Evolutionary conservation across 2,888 invertebrate genomes (phyloP).

Genomic region (Vanessa cardui): DNA sequence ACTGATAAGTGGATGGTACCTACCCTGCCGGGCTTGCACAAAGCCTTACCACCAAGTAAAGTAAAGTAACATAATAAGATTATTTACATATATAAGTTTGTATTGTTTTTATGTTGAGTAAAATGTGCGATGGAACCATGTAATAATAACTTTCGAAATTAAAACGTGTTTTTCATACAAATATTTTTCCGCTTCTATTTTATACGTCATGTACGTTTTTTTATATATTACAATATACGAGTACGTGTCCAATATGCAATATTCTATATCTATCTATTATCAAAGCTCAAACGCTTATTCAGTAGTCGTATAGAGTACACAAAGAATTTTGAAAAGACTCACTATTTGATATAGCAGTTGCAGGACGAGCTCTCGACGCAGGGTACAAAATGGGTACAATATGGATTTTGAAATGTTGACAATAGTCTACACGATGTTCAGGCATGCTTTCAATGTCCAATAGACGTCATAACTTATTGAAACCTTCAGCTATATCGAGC

Average conservation of each 20-base stretch:
- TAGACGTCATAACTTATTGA: slow-evolving; percentile 21
- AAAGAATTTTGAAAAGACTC: slow-evolving; percentile 29
- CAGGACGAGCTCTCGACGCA: slow-evolving; percentile 21
- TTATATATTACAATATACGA: too few species aligned
- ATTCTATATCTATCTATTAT: neutral
- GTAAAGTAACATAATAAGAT: too few species aligned
- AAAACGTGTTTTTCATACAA: neutral
- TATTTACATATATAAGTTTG: too few species aligned
- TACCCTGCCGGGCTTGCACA: too few species aligned
- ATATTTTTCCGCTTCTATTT: neutral
- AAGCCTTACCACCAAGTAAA: too few species aligned
- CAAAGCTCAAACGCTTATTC: slow-evolving; percentile 9
- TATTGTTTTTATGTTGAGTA: too few species aligned
- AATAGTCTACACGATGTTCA: slow-evolving; percentile 16
- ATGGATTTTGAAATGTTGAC: slow-evolving; percentile 30
- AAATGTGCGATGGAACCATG: too few species aligned
- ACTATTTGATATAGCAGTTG: slow-evolving; percentile 23
- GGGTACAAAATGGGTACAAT: slow-evolving; percentile 27
- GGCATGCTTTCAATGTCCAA: slow-evolving; percentile 19
- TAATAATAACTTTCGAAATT: too few species aligned
- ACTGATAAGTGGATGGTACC: too few species aligned
- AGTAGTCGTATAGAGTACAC: slow-evolving; percentile 5
- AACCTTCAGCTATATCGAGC: slow-evolving; percentile 15
- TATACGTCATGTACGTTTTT: too few species aligned
- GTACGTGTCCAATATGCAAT: neutral